phyloP scores from a whole-genome alignment of 2,888 invertebrate genomes.

The Troides oblongomaculatus region DNA sequence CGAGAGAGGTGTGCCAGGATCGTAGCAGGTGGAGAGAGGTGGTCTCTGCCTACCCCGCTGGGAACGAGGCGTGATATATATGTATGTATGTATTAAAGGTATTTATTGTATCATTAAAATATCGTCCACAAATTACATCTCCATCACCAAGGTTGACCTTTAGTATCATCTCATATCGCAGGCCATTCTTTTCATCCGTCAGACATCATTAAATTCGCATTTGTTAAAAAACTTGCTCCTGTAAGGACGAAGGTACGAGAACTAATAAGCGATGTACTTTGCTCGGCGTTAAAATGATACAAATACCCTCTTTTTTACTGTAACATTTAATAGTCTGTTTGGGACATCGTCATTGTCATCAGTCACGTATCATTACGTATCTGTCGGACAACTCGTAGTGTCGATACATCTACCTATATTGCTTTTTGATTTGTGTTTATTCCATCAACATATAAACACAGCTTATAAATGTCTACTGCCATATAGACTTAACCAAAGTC shows the following conservation, averaged over 20 bases:
- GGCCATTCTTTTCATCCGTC: slow-evolving; percentile 19
- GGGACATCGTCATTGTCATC: slow-evolving; percentile 16
- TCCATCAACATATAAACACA: too few relatives aligned
- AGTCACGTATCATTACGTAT: slow-evolving; percentile 16
- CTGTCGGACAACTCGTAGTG: slow-evolving; percentile 6
- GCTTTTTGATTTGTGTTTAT: background rate
- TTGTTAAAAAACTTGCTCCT: slow-evolving; percentile 10
- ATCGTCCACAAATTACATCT: slow-evolving; percentile 4
- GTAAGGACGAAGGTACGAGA: slow-evolving; percentile 20
- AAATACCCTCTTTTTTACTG: slow-evolving; percentile 19
- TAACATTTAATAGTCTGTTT: slow-evolving; percentile 20
- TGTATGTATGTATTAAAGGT: too few relatives aligned
- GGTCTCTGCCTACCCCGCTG: too few relatives aligned
- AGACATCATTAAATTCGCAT: slow-evolving; percentile 25
- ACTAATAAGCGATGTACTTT: slow-evolving; percentile 7
- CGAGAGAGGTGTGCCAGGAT: too few relatives aligned
- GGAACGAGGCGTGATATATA: too few relatives aligned
- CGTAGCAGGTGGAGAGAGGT: too few relatives aligned
- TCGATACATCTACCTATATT: background rate
- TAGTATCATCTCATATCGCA: background rate
- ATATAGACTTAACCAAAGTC: too few relatives aligned
- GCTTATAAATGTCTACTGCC: too few relatives aligned
- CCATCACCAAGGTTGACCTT: background rate
- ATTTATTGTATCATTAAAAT: too few relatives aligned
- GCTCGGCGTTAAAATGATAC: slow-evolving; percentile 11